Conservation (phyloP, 1,140 invertebrate species). For the Adoxophyes honmai region DNA sequence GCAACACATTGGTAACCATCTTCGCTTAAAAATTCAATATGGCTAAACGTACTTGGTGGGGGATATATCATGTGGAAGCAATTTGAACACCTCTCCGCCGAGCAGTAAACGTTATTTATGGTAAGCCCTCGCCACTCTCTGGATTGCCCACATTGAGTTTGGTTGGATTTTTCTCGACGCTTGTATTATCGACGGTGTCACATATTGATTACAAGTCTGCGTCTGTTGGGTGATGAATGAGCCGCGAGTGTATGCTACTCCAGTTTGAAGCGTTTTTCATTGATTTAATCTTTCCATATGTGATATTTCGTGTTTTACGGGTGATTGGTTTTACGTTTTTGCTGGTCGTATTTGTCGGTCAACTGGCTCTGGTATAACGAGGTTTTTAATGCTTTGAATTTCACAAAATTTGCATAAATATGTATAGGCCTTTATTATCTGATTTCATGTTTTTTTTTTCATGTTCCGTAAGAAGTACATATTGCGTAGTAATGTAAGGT, state of each 20-base stretch:
- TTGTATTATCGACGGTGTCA: conserved; percentile 11
- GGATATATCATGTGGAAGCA: conserved; percentile 69
- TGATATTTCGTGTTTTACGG: neutral
- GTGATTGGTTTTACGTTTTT: too few relatives aligned
- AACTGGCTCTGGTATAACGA: too few relatives aligned
- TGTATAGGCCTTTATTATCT: too few relatives aligned
- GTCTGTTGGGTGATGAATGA: conserved; percentile 10
- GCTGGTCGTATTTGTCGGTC: too few relatives aligned
- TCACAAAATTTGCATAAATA: too few relatives aligned
- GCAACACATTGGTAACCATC: conserved; percentile 20
- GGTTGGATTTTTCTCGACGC: conserved; percentile 41
- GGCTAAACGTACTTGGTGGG: conserved; percentile 49
- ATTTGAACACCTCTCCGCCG: conserved; percentile 64
- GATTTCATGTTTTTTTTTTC: too few relatives aligned
- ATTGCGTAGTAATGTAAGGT: too few relatives aligned
- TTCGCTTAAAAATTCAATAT: conserved; percentile 66
- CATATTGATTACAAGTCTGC: conserved; percentile 15
- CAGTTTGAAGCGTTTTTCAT: conserved; percentile 2
- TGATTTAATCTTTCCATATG: conserved; percentile 10
- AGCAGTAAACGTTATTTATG: conserved; percentile 71
- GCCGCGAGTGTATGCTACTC: neutral
- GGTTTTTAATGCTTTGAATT: too few relatives aligned
- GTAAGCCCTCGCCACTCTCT: conserved; percentile 59
- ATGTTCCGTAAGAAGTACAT: too few relatives aligned
- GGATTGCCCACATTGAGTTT: conserved; percentile 57